phyloP scores from a whole-genome alignment of 2,797 vertebrate species.

The Liparis tanakae region DNA sequence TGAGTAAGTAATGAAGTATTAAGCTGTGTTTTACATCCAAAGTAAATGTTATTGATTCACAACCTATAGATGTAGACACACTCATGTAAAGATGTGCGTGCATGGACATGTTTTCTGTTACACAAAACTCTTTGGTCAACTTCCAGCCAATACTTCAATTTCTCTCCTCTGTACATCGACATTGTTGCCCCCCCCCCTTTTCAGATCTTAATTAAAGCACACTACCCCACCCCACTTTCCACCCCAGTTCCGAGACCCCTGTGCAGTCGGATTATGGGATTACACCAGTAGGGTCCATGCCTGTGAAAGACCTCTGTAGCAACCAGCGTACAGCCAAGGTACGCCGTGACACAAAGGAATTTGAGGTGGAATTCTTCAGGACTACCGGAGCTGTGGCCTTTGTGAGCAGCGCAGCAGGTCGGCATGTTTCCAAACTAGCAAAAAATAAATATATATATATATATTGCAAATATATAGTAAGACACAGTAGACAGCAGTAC shows the following conservation, averaged over 20 bases:
- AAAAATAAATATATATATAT: background rate
- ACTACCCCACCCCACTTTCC: slow-evolving; percentile 90
- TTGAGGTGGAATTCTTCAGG: slow-evolving; percentile 86
- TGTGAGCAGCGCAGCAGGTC: slow-evolving; percentile 89
- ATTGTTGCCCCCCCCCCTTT: slow-evolving; percentile 69
- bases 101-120: slow-evolving; percentile 19
- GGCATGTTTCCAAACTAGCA: slow-evolving; percentile 82
- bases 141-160: slow-evolving; percentile 45
- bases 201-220: slow-evolving; percentile 97
- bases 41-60: slow-evolving; percentile 4
- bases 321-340: slow-evolving; percentile 85
- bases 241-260: slow-evolving; percentile 89
- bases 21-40: slow-evolving; percentile 31
- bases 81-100: slow-evolving; percentile 20
- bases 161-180: slow-evolving; percentile 64
- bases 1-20: slow-evolving; percentile 32
- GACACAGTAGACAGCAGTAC: slow-evolving; percentile 40
- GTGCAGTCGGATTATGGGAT: slow-evolving; percentile 98
- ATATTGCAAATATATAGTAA: slow-evolving; percentile 35
- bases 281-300: slow-evolving; percentile 92
- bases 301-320: slow-evolving; percentile 93
- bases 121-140: slow-evolving; percentile 11
- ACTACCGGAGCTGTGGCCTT: slow-evolving; percentile 89
- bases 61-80: slow-evolving; percentile 12
- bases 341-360: slow-evolving; percentile 91